These are phyloP conservation scores for Linnaemya vulpina DNA, from an alignment of 2,888 invertebrate genomes.

Conservation along the genomic window DNA sequence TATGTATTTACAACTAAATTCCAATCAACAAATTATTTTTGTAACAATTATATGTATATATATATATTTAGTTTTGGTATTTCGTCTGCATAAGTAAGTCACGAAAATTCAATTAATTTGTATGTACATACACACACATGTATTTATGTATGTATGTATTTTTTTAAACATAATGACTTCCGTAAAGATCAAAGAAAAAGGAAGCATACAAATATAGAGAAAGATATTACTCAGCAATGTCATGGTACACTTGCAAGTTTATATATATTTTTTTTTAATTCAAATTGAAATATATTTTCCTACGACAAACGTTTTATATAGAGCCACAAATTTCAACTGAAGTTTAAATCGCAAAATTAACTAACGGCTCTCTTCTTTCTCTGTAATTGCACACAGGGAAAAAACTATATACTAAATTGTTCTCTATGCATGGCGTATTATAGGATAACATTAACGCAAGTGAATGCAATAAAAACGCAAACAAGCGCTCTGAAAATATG, in stretches of 20 bases:
- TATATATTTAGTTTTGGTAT: constrained; percentile 29
- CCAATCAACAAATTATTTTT: constrained; percentile 9
- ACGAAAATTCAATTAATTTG: constrained; percentile 59
- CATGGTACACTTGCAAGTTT: constrained; percentile 13
- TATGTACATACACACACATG: background rate
- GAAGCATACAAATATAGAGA: constrained; percentile 15
- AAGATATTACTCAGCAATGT: constrained; percentile 36
- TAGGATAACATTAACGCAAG: constrained; percentile 47
- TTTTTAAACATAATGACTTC: constrained; percentile 58
- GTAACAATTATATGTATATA: constrained; percentile 32
- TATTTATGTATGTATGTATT: too few relatives aligned
- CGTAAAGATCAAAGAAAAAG: constrained; percentile 44
- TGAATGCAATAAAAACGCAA: constrained; percentile 43
- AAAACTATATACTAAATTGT: constrained; percentile 17
- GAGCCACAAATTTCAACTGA: constrained; percentile 62
- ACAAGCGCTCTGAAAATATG: constrained; percentile 19
- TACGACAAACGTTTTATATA: constrained; percentile 44
- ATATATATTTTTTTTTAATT: constrained; percentile 14
- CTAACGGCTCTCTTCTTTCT: constrained; percentile 40
- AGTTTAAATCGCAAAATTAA: constrained; percentile 59
- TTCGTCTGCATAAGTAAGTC: constrained; percentile 40
- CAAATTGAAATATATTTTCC: constrained; percentile 28
- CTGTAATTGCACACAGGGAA: constrained; percentile 38
- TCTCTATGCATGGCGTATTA: constrained; percentile 46
- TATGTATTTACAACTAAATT: too few relatives aligned